A percentile compares a stretch with the other conserved stretches of the same genome.
These are phyloP conservation scores for Caenorhabditis remanei DNA, from an alignment of 1,140 invertebrate genomes.

Conservation along the genomic window DNA sequence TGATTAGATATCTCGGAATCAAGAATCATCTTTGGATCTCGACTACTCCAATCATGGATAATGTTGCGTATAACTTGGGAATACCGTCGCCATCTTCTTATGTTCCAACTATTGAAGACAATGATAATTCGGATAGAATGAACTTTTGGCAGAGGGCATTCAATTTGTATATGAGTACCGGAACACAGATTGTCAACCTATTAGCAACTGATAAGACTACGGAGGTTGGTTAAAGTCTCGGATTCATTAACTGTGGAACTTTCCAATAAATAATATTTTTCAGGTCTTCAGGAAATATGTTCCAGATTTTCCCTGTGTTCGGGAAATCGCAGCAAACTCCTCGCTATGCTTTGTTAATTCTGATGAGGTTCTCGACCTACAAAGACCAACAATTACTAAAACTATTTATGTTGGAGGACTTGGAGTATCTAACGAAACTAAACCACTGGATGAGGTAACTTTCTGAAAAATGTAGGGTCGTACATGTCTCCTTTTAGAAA, in stretches of 20 bases:
- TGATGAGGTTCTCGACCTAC: slow-evolving; percentile 67
- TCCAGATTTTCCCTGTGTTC: slow-evolving; percentile 65
- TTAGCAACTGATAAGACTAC: slow-evolving; percentile 44
- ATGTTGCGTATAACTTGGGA: slow-evolving; percentile 66
- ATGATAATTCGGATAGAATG: slow-evolving; percentile 64
- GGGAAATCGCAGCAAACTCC: slow-evolving; percentile 64
- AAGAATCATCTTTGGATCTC: slow-evolving; percentile 66
- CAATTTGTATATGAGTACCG: slow-evolving; percentile 59
- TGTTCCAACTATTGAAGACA: slow-evolving; percentile 66
- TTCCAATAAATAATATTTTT: background rate
- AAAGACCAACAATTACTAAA: slow-evolving; percentile 66
- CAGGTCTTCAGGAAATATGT: slow-evolving; percentile 62
- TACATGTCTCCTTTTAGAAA: slow-evolving; percentile 44
- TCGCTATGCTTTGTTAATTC: slow-evolving; percentile 67
- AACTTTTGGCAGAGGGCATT: slow-evolving; percentile 63
- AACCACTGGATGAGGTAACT: slow-evolving; percentile 62
- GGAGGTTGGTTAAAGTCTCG: background rate
- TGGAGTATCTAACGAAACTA: slow-evolving; percentile 58
- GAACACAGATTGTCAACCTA: slow-evolving; percentile 42
- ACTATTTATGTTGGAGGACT: slow-evolving; percentile 67
- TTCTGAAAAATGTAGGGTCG: background rate
- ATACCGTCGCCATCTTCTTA: slow-evolving; percentile 63
- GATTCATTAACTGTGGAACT: no score
- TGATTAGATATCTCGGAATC: slow-evolving; percentile 66
- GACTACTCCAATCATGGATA: slow-evolving; percentile 64